Evolutionary conservation across 2,113 vertebrate genomes (phyloP).

Genomic region (Polyodon spathula): DNA sequence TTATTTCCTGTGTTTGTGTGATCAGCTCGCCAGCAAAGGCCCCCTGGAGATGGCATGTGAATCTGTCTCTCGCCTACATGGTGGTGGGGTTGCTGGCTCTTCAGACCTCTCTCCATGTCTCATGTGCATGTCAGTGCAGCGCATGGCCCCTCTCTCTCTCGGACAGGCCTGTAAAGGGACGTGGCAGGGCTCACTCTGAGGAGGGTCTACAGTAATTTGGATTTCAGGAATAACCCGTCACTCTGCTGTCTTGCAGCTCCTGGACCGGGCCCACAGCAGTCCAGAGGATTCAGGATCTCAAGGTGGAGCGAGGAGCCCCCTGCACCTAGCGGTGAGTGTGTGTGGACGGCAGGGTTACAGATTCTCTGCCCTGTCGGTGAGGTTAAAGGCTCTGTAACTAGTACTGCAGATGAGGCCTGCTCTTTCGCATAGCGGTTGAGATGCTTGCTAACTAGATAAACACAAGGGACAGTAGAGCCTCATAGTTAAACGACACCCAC

Average conservation of each 20-base stretch:
- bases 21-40: conserved; percentile 45
- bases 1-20: conserved; percentile 1
- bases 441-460: no score
- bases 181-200: no score
- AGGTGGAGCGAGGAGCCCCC: conserved; percentile 68
- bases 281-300: conserved; percentile 65
- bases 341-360: neutral
- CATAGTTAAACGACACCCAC: no score
- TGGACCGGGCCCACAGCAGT: conserved; percentile 68
- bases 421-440: no score
- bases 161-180: no score
- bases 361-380: neutral
- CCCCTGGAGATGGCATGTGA: conserved; percentile 40
- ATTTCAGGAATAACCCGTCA: neutral
- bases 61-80: neutral
- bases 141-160: no score
- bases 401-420: no score
- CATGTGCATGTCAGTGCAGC: no score
- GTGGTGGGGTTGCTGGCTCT: no score
- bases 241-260: conserved; percentile 58
- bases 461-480: no score
- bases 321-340: conserved; percentile 86
- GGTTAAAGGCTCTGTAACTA: neutral
- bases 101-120: neutral
- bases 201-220: neutral